phyloP scores from a whole-genome alignment of 2,888 invertebrate genomes.

The Caenorhabditis doughertyi region DNA sequence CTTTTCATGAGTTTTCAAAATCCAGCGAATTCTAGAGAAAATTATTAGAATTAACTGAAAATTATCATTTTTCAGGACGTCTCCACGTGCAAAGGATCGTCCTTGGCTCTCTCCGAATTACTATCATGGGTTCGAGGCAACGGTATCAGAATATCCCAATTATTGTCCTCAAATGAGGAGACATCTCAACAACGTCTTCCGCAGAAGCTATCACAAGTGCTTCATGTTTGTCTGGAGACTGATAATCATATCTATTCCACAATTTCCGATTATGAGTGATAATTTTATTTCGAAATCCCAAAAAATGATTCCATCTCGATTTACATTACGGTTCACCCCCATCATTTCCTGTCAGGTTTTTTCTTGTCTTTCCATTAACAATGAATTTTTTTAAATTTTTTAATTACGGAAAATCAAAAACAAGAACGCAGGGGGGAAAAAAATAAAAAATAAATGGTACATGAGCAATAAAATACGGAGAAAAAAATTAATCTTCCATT shows the following conservation, averaged over 20 bases:
- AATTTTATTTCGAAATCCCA: background rate
- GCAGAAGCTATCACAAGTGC: conserved; percentile 66
- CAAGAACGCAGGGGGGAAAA: too few species aligned
- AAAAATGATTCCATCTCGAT: conserved; percentile 40
- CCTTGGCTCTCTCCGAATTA: conserved; percentile 77
- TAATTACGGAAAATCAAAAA: too few species aligned
- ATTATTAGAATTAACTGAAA: background rate
- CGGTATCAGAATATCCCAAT: conserved; percentile 73
- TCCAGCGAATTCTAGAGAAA: background rate
- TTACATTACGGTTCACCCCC: conserved; percentile 28
- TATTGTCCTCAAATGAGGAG: conserved; percentile 35
- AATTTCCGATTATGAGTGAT: conserved; percentile 69
- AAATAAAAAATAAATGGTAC: too few species aligned
- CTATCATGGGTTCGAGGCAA: conserved; percentile 81
- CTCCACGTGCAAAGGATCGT: conserved; percentile 67
- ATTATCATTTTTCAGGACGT: conserved; percentile 53
- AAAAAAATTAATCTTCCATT: too few species aligned
- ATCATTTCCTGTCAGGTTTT: conserved; percentile 26
- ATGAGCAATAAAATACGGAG: too few species aligned
- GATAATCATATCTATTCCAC: conserved; percentile 81
- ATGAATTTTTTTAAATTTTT: too few species aligned
- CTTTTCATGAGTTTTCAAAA: background rate
- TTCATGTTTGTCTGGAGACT: conserved; percentile 72
- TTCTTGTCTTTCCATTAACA: conserved; percentile 43
- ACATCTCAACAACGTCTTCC: conserved; percentile 63